Evolutionary conservation across 2,113 vertebrate species (phyloP), one percentile per base, ranked within the genome.

Genomic region (Hassar affinis): DNA sequence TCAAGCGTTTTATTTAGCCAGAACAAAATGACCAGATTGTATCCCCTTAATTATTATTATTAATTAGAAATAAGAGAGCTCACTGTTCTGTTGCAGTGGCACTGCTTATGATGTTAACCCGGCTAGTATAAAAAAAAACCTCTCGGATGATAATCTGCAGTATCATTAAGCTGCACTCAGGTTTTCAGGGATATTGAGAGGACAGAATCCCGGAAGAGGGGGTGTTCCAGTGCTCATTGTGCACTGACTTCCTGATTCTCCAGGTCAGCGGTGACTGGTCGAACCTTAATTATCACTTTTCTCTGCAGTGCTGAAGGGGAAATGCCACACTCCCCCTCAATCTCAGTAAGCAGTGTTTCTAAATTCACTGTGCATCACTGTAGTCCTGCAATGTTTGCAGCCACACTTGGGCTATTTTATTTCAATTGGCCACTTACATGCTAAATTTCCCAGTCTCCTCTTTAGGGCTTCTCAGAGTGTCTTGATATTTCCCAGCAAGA

Each of bases 401-500:
- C 49, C n/a, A 79, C 47, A 45, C 79, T 33, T 71, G 25, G 0
- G 27, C 30, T 69, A 42, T 79, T 57, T 69, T 78, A 25, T 81
- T 62, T 80, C 61, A 57, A 11, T 61, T 80, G 47, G 59, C 38
- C 45, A 72, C 74, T 71, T 82, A 20, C 54, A 59, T 54, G 68
- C 49, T 45, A 62, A 56, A 51, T 76, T 75, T 68, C 79, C 38
- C 30, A 20, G 42, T 81, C 56, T 72, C 71, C 25, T 33, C 57
- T 83, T 71, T 64, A 81, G 78, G 62, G 35, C 78, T 35, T 69
- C 82, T 68, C 76, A 2, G 79, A 25, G 69, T 54, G 59, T 47
- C 77, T 83, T 66, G 59, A 85, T 86, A 78, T 54, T 59, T 49
- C 78, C 45, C 81, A 76, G 72, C 62, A 71, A 47, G 62, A 38